These are phyloP conservation scores for Jacana jacana DNA, from an alignment of 2,113 vertebrate species.

Conservation along the genomic window DNA sequence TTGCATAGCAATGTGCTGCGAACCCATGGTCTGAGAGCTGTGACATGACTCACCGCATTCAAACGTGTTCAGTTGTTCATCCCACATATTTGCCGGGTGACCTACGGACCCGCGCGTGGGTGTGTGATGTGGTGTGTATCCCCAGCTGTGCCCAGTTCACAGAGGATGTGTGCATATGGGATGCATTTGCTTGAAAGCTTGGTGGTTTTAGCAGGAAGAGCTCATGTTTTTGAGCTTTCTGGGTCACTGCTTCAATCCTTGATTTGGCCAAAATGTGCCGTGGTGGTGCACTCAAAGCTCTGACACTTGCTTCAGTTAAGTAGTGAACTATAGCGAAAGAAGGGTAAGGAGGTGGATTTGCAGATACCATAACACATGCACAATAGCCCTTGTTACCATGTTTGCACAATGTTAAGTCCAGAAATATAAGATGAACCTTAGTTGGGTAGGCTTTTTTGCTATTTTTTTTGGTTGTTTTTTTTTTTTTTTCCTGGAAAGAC, in stretches of 20 bases:
- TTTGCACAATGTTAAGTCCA: background rate
- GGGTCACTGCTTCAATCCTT: background rate
- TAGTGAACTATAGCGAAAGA: background rate
- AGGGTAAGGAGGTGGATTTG: background rate
- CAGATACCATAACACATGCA: background rate
- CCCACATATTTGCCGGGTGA: background rate
- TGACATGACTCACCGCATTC: background rate
- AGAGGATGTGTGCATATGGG: background rate
- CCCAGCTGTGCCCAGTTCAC: constrained; percentile 5
- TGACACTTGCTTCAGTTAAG: background rate
- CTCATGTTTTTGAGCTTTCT: background rate
- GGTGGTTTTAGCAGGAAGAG: background rate
- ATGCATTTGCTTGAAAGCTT: background rate
- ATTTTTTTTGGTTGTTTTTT: background rate
- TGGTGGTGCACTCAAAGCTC: background rate
- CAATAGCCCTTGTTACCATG: background rate
- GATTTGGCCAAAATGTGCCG: background rate
- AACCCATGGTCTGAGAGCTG: background rate
- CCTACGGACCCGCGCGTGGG: background rate
- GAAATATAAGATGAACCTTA: background rate
- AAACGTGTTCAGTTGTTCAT: accelerated
- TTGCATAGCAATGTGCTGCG: background rate
- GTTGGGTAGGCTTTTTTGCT: background rate
- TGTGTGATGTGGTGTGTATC: background rate
- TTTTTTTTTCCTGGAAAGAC: background rate